phyloP scores from a whole-genome alignment of 2,113 vertebrate genomes.

The Cairina moschata region DNA sequence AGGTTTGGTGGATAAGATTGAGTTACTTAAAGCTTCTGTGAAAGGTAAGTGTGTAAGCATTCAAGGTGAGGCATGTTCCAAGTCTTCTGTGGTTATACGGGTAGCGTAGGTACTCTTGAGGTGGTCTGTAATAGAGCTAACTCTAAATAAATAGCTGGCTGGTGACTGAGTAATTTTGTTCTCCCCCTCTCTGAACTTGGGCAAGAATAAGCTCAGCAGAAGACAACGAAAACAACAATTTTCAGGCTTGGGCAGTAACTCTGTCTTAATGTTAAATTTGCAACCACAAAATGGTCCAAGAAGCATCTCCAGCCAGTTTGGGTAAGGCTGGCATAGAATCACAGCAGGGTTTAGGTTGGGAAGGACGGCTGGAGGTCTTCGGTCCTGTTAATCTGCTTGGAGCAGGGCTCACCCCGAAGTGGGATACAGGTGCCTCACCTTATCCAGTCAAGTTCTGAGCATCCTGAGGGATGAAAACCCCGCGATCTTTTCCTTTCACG shows the following conservation, averaged over 20 bases:
- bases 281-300: not conserved
- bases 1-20: constrained; percentile 76
- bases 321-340: not conserved
- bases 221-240: not conserved
- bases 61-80: not conserved
- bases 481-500: accelerated
- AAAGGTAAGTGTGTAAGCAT: constrained; percentile 72
- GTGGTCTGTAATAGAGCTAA: not conserved
- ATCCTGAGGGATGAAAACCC: not conserved
- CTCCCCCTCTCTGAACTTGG: not conserved
- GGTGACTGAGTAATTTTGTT: not conserved
- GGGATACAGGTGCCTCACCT: not conserved
- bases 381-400: not conserved
- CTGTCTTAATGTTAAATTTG: not conserved
- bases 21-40: constrained; percentile 85
- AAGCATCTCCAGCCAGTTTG: not conserved
- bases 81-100: not conserved
- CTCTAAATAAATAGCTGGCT: not conserved
- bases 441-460: not conserved
- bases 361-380: not conserved
- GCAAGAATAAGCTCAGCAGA: not conserved
- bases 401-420: not conserved
- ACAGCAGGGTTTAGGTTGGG: not conserved
- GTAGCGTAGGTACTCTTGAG: not conserved
- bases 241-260: not conserved